Base-by-base conservation (phyloP, 2,888 invertebrate species). In the Heliconius aoede region DNA sequence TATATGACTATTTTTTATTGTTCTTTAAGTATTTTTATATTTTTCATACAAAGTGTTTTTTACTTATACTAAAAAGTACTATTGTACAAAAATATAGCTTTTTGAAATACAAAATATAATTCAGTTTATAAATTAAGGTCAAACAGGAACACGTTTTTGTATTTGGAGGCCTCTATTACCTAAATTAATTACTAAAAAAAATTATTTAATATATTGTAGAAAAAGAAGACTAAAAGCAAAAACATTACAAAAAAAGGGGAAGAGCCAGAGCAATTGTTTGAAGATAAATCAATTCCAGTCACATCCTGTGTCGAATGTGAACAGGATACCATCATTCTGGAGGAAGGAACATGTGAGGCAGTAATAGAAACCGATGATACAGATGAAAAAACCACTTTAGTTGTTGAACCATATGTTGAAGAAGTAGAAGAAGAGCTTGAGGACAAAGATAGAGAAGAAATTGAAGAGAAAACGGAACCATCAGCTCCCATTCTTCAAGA, bases 401-500 rank as follows among this genome's bases (percentile, higher is more conserved):
- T 64, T n/a, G 24, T 55, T 15, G 71, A 64, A 64, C 71, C 75
- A n/a, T 30, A n/a, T 58, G 4, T 46, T 72, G 65, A 65, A 67
- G 72, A 76, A 40, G 67, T 60, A 26, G 36, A 65, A 24, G 67
- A 76, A 68, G 68, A 64, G 9, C 28, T 55, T 40, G 40, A 72
- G 36, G 40, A 51, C 51, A 40, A 62, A n/a, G 24, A 68, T n/a
- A 28, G 51, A 28, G 46, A 72, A 55, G 78, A 77, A 69, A 74
- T 74, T 60, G 32, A 73, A 55, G 77, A 79, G 65, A 60, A 36
- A 15, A 36, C 80, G 28, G n/a, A 77, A 51, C 94, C 94, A 32
- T 91, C 93, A 55, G 94, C 94, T 8, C 94, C 94, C 24, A 78
- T 88, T 36, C 85, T 90, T 78, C 87, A 89, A 73, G 81, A 73